Percentiles rank a stretch among this genome's conserved stretches.
Evolutionary conservation across 2,888 invertebrate species (phyloP).

Genomic region (Diploptera punctata): DNA sequence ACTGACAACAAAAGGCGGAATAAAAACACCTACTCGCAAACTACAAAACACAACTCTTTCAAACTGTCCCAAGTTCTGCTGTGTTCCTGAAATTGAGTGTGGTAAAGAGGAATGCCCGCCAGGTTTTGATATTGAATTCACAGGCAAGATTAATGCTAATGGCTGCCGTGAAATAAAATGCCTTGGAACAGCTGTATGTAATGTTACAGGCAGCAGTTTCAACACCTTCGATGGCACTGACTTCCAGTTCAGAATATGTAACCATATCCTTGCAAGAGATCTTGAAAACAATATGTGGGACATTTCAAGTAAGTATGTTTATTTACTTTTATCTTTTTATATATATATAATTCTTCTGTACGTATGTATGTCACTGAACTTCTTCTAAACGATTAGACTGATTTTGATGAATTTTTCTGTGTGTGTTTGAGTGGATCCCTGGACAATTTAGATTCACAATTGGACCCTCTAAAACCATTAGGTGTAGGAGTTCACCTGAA

Average conservation of each 20-base stretch:
- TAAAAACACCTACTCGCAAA: too few relatives aligned
- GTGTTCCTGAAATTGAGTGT: background rate
- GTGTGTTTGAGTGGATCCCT: too few relatives aligned
- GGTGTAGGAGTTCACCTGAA: too few relatives aligned
- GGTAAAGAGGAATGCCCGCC: background rate
- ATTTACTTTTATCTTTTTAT: too few relatives aligned
- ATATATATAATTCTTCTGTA: too few relatives aligned
- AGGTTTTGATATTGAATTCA: background rate
- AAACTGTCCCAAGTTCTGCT: background rate
- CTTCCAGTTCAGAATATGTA: conserved; percentile 82
- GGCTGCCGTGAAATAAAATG: conserved; percentile 46
- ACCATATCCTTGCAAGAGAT: conserved; percentile 79
- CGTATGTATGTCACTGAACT: too few relatives aligned
- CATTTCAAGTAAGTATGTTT: conserved; percentile 60
- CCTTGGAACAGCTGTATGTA: conserved; percentile 70
- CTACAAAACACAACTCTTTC: too few relatives aligned
- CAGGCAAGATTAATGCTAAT: background rate
- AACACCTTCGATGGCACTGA: conserved; percentile 81
- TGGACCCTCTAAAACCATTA: too few relatives aligned
- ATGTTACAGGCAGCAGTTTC: conserved; percentile 77
- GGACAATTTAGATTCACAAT: too few relatives aligned
- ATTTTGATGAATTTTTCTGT: too few relatives aligned
- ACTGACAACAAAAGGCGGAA: too few relatives aligned
- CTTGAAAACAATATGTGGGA: conserved; percentile 71
- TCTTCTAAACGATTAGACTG: too few relatives aligned